Evolutionary conservation across 2,888 invertebrate genomes (phyloP).

Genomic region (Seira musarum): DNA sequence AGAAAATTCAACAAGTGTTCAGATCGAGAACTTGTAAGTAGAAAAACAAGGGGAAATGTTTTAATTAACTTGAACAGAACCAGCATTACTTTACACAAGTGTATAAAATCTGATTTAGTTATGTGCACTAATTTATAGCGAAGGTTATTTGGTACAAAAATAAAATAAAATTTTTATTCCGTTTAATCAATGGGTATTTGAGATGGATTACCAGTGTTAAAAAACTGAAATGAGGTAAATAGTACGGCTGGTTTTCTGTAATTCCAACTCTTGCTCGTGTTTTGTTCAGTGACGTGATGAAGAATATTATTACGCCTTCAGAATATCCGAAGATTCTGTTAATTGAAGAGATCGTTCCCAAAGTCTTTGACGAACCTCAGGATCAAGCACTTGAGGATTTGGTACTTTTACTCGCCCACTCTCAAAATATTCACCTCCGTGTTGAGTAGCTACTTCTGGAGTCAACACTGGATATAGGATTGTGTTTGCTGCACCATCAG

Average conservation of each 20-base stretch:
- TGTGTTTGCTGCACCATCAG: constrained; percentile 85
- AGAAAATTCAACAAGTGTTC: no score
- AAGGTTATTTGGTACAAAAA: constrained; percentile 3
- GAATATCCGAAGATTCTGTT: constrained; percentile 12
- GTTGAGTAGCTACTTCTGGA: constrained; percentile 79
- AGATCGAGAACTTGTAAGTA: no score
- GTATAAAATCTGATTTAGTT: no score
- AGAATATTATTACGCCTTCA: neutral
- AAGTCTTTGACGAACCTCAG: constrained; percentile 78
- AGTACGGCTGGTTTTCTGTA: no score
- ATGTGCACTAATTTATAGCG: neutral
- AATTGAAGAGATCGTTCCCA: constrained; percentile 77
- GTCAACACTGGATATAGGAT: constrained; percentile 84
- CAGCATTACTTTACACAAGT: no score
- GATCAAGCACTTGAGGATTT: constrained; percentile 76
- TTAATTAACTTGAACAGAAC: no score
- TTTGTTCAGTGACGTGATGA: no score
- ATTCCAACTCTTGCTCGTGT: no score
- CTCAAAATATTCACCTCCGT: constrained; percentile 85
- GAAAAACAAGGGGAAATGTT: no score
- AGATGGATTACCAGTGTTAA: no score
- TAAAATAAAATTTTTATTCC: neutral
- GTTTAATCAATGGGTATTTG: no score
- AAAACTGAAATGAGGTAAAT: no score
- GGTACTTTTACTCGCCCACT: constrained; percentile 77